A percentile compares a stretch with the other conserved stretches of the same genome.
Evolutionary conservation across 2,888 invertebrate genomes (phyloP).

Genomic region (Zaprionus lineosus): DNA sequence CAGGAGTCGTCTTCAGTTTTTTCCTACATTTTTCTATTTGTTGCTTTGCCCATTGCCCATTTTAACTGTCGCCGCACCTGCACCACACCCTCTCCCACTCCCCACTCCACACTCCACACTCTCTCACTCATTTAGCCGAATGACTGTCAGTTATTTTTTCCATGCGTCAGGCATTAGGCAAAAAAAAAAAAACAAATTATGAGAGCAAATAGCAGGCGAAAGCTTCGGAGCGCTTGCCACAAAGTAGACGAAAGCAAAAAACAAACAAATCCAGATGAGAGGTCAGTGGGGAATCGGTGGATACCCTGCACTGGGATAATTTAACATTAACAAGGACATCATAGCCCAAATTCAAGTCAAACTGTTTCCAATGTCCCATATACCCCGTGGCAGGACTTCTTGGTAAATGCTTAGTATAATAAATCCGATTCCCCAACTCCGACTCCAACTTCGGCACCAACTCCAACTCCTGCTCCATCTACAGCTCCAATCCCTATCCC

Average conservation of each 20-base stretch:
- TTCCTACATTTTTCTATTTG: background rate
- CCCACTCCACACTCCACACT: background rate
- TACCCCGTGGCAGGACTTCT: background rate
- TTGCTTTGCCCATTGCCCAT: constrained; percentile 37
- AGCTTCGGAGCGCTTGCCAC: constrained; percentile 10
- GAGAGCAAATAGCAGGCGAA: constrained; percentile 37
- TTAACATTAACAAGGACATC: no score
- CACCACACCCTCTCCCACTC: background rate
- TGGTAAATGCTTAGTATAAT: background rate
- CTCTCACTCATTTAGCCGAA: background rate
- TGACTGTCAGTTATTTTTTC: constrained; percentile 29
- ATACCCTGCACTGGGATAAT: no score
- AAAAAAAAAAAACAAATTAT: constrained; percentile 34
- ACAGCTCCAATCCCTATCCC: no score
- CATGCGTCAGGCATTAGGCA: constrained; percentile 48
- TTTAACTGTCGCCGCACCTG: constrained; percentile 24
- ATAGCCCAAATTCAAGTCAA: no score
- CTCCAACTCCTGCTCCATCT: constrained; percentile 1
- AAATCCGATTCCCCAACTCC: no score
- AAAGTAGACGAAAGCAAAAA: constrained; percentile 9
- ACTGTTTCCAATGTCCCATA: background rate
- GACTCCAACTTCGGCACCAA: background rate
- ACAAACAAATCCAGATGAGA: constrained; percentile 15
- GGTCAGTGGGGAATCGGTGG: background rate
- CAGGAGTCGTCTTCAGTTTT: constrained; percentile 23